phyloP scores from a whole-genome alignment of 2,113 vertebrate species.

The Gadus macrocephalus region DNA sequence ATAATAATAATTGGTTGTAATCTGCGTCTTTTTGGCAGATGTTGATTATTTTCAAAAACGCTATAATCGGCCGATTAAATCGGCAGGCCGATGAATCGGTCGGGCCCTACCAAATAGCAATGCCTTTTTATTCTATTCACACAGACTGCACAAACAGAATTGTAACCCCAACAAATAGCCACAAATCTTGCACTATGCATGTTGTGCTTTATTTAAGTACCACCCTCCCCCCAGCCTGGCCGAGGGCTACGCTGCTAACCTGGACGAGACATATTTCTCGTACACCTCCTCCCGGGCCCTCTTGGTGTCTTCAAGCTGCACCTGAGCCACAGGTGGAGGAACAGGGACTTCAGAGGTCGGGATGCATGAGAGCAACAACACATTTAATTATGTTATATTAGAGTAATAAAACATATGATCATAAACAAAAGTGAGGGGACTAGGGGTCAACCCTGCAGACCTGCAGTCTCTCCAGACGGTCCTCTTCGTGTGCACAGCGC shows the following conservation, averaged over 20 bases:
- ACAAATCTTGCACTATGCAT: no score
- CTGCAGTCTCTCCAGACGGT: slow-evolving; percentile 89
- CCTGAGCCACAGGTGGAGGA: slow-evolving; percentile 43
- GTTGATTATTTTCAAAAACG: no score
- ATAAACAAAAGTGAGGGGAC: background rate
- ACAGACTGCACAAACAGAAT: no score
- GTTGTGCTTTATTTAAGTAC: no score
- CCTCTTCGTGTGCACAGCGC: slow-evolving; percentile 88
- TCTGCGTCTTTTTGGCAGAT: no score
- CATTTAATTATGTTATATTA: background rate
- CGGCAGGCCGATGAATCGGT: no score
- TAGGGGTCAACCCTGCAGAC: background rate
- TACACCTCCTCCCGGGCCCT: slow-evolving; percentile 91
- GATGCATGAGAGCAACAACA: background rate
- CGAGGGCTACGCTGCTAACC: slow-evolving; percentile 57
- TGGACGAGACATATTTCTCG: slow-evolving; percentile 93
- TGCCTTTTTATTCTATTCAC: no score
- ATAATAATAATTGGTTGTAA: no score
- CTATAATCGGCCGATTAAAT: no score
- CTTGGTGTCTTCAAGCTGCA: slow-evolving; percentile 89
- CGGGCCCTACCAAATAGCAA: no score
- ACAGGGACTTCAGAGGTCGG: background rate
- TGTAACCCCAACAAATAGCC: no score
- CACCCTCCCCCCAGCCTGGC: no score
- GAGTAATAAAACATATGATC: background rate